Conservation (phyloP, 2,888 invertebrate species). For the Caenorhabditis wallacei region DNA sequence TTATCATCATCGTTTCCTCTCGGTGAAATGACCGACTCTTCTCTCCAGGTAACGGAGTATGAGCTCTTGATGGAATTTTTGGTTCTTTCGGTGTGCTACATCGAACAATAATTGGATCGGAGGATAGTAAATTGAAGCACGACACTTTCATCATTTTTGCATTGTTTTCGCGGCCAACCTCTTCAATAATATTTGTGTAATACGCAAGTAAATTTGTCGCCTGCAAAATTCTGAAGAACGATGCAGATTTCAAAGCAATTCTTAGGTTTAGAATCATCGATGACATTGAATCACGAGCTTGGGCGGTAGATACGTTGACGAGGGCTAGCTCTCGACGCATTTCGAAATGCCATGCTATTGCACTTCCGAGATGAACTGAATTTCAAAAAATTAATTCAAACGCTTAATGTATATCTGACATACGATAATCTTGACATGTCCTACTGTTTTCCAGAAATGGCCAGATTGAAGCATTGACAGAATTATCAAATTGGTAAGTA, state of each 20-base stretch:
- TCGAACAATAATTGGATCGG: conserved; percentile 38
- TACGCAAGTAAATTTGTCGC: conserved; percentile 38
- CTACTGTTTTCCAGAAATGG: conserved; percentile 25
- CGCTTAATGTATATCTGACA: background rate
- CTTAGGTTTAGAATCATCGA: conserved; percentile 52
- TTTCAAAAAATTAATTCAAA: background rate
- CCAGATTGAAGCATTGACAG: conserved; percentile 14
- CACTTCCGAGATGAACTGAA: conserved; percentile 51
- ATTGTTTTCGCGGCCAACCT: conserved; percentile 26
- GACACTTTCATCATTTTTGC: conserved; percentile 37
- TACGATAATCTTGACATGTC: conserved; percentile 34
- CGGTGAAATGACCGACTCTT: background rate
- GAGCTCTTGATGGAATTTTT: conserved; percentile 29
- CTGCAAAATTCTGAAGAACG: conserved; percentile 51
- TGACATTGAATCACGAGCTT: conserved; percentile 50
- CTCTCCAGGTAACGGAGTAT: conserved; percentile 32
- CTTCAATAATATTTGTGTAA: conserved; percentile 38
- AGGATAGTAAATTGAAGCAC: conserved; percentile 35
- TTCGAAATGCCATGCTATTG: conserved; percentile 56
- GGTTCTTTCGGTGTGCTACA: conserved; percentile 55
- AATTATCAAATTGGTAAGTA: conserved; percentile 50
- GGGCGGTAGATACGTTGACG: conserved; percentile 37
- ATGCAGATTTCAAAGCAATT: conserved; percentile 37
- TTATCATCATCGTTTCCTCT: conserved; percentile 10
- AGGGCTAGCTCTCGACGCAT: conserved; percentile 55